Conservation (phyloP, 2,888 invertebrate genomes). For the Petrolisthes cinctipes region DNA sequence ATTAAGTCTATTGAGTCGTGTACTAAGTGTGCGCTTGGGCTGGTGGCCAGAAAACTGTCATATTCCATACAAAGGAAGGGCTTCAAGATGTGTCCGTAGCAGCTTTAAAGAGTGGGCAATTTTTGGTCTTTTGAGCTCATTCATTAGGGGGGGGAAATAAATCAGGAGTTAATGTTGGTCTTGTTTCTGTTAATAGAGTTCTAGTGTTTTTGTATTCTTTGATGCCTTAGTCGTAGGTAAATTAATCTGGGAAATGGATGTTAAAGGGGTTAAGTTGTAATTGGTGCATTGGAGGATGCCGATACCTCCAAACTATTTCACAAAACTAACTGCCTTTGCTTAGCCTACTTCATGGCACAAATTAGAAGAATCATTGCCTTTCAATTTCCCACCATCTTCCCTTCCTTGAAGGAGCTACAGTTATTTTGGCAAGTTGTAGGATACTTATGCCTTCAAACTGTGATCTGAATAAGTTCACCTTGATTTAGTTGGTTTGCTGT, state of each 20-base stretch:
- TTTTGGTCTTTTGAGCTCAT: slow-evolving; percentile 23
- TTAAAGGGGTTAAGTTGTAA: neutral
- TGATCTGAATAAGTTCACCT: too few relatives aligned
- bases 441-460: too few relatives aligned
- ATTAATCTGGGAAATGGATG: slow-evolving; percentile 5
- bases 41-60: slow-evolving; percentile 22
- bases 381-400: too few relatives aligned
- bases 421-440: too few relatives aligned
- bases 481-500: too few relatives aligned
- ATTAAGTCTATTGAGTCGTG: slow-evolving; percentile 16
- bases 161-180: slow-evolving; percentile 28
- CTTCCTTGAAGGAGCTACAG: too few relatives aligned
- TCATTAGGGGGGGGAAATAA: slow-evolving; percentile 5
- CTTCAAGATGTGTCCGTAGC: slow-evolving; percentile 21
- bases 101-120: slow-evolving; percentile 41
- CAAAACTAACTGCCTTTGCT: too few relatives aligned
- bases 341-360: too few relatives aligned
- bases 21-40: slow-evolving; percentile 37
- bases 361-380: too few relatives aligned
- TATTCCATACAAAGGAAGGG: slow-evolving; percentile 14
- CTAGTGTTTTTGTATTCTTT: slow-evolving; percentile 32
- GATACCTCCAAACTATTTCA: neutral
- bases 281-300: neutral
- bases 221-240: slow-evolving; percentile 17
- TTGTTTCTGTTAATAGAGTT: slow-evolving; percentile 29